Base-by-base conservation (phyloP, 2,113 vertebrate species). In the Boulengeromyrus knoepffleri region DNA sequence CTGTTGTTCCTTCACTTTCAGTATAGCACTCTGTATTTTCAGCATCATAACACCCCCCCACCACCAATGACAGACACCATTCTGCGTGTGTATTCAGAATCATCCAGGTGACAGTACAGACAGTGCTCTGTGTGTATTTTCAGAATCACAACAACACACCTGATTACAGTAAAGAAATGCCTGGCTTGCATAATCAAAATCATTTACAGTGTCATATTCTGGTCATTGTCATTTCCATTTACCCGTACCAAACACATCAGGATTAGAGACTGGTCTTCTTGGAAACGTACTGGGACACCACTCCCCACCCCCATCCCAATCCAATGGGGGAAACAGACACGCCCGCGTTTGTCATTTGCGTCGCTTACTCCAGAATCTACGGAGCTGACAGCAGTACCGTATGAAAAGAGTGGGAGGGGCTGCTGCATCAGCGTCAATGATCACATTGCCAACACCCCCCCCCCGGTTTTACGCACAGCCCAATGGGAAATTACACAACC, bases 321-420 rank as follows among this genome's bases (percentile, higher is more conserved):
- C 15, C 13, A 52, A 17, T 36, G n/a, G 31, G 58, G 24, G 62
- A 19, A 77, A 74, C 27, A n/a, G 31, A 56, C 4, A 47, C 7
- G n/a, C 89, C 66, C 88, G 31, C 74, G 83, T 77, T 45, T 58
- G 53, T 53, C 46, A 24, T 24, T 47, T 90, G 89, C 89, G 39
- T 42, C 90, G 89, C 90, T 91, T 88, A 87, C 92, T 89, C 47
- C 58, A 88, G 42, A 17, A 45, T 4, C 36, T 52, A 36, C 36
- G 24, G 84, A 12, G 36, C 92, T 92, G 91, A 91, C 92, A 93
- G 90, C 91, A 85, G 83, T 39, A 17, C 31, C 31, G 36, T 4
- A 5, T 31, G n/a, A 12, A 74, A 74, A 15, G n/a, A 6, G 62
- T 1, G 66, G 31, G 70, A 39, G 27, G 12, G 70, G 36, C 90